phyloP scores from a whole-genome alignment of 2,113 vertebrate genomes.

The Chelonoidis abingdonii region DNA sequence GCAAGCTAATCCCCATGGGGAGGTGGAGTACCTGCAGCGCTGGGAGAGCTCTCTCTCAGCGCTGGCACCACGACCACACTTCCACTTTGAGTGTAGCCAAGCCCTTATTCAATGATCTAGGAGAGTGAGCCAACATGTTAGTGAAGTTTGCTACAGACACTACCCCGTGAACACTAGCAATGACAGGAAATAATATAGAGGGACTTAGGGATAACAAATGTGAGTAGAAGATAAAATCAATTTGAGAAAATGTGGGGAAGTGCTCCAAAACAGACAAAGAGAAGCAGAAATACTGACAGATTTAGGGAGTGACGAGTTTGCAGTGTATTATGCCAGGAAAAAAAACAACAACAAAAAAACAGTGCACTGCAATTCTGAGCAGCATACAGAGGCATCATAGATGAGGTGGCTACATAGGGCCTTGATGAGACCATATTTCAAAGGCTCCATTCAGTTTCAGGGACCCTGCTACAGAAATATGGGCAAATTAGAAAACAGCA shows the following conservation, averaged over 20 bases:
- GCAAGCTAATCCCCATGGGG: too few species aligned
- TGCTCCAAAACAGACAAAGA: background rate
- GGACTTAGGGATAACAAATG: background rate
- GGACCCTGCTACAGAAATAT: background rate
- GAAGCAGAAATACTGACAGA: background rate
- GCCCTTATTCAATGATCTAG: background rate
- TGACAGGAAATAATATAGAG: background rate
- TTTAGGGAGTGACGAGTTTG: background rate
- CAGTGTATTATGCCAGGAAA: fast-evolving
- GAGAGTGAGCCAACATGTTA: background rate
- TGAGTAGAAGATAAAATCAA: background rate
- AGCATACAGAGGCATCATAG: background rate
- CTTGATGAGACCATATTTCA: background rate
- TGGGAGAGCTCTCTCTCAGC: too few species aligned
- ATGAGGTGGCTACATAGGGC: background rate
- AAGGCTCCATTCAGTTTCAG: background rate
- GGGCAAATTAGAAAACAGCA: background rate
- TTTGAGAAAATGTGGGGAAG: background rate
- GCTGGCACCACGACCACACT: too few species aligned
- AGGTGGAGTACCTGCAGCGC: too few species aligned
- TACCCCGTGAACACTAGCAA: background rate
- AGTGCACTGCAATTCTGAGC: fast-evolving
- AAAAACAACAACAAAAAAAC: background rate
- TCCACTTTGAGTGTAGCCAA: too few species aligned
- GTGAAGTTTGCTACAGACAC: background rate